A percentile compares a stretch with the other conserved stretches of the same genome.
These are phyloP conservation scores for Cylindroiulus punctatus DNA, from an alignment of 2,888 invertebrate genomes.

Conservation along the genomic window DNA sequence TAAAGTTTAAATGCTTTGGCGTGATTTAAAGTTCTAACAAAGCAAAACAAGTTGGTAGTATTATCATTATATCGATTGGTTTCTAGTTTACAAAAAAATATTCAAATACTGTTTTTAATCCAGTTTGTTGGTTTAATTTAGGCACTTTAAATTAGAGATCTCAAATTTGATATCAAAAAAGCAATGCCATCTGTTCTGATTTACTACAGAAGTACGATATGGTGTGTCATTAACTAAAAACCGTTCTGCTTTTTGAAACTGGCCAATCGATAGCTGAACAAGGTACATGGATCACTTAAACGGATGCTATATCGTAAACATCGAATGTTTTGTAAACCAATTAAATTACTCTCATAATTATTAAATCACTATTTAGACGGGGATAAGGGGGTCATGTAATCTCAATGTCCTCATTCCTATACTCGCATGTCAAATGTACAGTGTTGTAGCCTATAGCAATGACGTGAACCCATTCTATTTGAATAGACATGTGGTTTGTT, in stretches of 20 bases:
- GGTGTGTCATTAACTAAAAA: too few species aligned
- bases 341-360: slow-evolving; percentile 3
- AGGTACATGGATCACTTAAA: neutral
- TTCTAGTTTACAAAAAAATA: too few species aligned
- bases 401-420: slow-evolving; percentile 1
- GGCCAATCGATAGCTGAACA: neutral
- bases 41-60: too few species aligned
- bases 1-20: too few species aligned
- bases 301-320: neutral
- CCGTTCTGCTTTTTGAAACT: too few species aligned
- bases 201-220: neutral
- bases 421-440: neutral
- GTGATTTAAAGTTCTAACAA: too few species aligned
- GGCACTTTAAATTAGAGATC: too few species aligned
- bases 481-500: slow-evolving; percentile 3
- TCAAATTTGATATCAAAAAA: too few species aligned
- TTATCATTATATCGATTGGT: too few species aligned
- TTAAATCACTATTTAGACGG: neutral
- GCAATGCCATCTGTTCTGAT: neutral
- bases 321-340: neutral
- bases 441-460: neutral
- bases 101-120: too few species aligned
- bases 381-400: neutral
- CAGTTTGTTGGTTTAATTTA: too few species aligned
- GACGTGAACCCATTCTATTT: slow-evolving; percentile 10